Evolutionary conservation across 2,888 invertebrate species (phyloP).

Genomic region (Poecilus cupreus): DNA sequence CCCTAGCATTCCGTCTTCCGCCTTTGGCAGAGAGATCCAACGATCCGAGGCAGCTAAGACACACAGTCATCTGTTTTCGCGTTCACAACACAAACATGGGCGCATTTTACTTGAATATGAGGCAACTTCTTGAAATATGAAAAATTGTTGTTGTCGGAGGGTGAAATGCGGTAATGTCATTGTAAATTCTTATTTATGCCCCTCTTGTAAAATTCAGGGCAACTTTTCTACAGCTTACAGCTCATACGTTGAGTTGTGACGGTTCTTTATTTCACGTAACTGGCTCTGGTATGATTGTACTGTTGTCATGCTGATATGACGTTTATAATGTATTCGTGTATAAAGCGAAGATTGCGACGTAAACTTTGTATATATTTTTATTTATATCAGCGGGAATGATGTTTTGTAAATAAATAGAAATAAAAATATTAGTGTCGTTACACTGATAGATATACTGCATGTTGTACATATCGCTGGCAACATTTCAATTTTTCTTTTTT

Average conservation of each 20-base stretch:
- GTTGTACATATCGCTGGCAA: not conserved
- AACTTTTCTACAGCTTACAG: constrained; percentile 26
- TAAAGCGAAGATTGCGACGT: not conserved
- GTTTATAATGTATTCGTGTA: constrained; percentile 2
- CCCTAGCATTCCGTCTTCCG: not conserved
- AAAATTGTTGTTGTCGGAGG: constrained; percentile 32
- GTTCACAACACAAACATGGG: constrained; percentile 1
- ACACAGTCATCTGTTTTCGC: constrained; percentile 15
- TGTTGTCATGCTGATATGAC: constrained; percentile 24
- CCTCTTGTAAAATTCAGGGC: constrained; percentile 32
- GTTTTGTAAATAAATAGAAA: not conserved
- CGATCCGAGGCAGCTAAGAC: not conserved
- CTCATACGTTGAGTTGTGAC: not conserved
- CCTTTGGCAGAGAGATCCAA: not conserved
- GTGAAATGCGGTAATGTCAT: constrained; percentile 27
- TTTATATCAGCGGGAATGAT: not conserved
- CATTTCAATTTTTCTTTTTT: not conserved
- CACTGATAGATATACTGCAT: too few relatives aligned
- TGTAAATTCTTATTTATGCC: constrained; percentile 41
- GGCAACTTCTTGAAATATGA: constrained; percentile 36
- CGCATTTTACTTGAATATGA: constrained; percentile 10
- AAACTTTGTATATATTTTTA: not conserved
- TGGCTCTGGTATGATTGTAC: constrained; percentile 6
- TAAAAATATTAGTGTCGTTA: not conserved
- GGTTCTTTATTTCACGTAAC: constrained; percentile 21